A percentile compares a stretch with the other conserved stretches of the same genome.
These are phyloP conservation scores for Sphaerophoria taeniata DNA, from an alignment of 2,888 invertebrate species.

Conservation along the genomic window DNA sequence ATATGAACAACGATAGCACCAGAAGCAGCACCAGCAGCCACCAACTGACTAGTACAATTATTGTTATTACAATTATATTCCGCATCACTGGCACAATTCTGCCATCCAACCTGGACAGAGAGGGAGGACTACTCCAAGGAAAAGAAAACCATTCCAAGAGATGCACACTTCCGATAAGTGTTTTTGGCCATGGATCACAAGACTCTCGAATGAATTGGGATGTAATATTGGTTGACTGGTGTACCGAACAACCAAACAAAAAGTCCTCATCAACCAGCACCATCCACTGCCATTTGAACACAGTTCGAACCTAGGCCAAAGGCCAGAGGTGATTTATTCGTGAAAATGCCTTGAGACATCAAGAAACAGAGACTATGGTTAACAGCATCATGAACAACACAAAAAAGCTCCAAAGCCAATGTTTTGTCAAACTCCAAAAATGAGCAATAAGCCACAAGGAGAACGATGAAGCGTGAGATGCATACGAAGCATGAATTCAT, in stretches of 20 bases:
- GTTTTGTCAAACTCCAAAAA: conserved; percentile 43
- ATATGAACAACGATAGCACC: conserved; percentile 52
- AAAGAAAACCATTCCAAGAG: conserved; percentile 31
- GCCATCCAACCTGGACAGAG: conserved; percentile 39
- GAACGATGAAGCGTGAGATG: conserved; percentile 43
- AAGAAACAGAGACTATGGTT: conserved; percentile 19
- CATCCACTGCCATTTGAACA: conserved; percentile 65
- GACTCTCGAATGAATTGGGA: conserved; percentile 57
- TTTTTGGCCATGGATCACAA: conserved; percentile 54
- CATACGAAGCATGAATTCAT: conserved; percentile 71
- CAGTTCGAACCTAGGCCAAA: conserved; percentile 71
- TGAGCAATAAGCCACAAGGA: conserved; percentile 56
- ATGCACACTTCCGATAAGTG: conserved; percentile 71
- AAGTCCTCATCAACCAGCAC: conserved; percentile 4
- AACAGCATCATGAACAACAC: conserved; percentile 32
- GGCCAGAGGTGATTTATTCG: conserved; percentile 74
- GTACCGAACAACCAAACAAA: conserved; percentile 20
- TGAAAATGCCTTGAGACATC: conserved; percentile 58
- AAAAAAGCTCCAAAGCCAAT: not conserved
- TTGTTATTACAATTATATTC: conserved; percentile 72
- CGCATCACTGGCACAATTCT: conserved; percentile 71
- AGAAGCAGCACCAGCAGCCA: conserved; percentile 49
- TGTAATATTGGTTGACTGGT: conserved; percentile 67
- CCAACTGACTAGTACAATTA: conserved; percentile 62
- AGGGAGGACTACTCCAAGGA: not conserved